phyloP scores from a whole-genome alignment of 2,113 vertebrate species.

The Astur gentilis region DNA sequence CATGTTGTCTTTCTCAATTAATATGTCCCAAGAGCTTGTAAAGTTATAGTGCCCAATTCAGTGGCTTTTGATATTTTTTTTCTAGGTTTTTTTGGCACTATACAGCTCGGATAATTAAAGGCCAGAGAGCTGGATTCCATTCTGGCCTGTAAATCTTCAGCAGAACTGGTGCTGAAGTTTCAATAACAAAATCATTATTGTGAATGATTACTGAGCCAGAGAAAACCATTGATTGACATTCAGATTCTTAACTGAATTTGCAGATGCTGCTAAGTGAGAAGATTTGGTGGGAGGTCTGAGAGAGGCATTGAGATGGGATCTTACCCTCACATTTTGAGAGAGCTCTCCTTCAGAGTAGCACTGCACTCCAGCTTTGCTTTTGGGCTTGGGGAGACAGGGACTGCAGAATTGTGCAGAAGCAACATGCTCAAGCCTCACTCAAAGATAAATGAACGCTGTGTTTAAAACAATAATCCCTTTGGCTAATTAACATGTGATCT shows the following conservation, averaged over 20 bases:
- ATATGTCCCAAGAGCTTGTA: neutral
- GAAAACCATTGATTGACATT: slow-evolving; percentile 58
- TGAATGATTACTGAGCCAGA: slow-evolving; percentile 64
- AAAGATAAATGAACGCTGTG: neutral
- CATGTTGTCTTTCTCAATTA: neutral
- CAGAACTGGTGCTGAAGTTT: slow-evolving; percentile 50
- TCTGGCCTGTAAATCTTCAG: slow-evolving; percentile 56
- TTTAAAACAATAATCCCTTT: slow-evolving; percentile 29
- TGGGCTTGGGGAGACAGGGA: neutral
- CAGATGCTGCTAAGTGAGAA: slow-evolving; percentile 45
- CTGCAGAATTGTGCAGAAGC: neutral
- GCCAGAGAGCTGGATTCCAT: slow-evolving; percentile 35
- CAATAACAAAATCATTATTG: slow-evolving; percentile 62
- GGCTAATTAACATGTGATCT: neutral
- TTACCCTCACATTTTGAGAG: slow-evolving; percentile 12
- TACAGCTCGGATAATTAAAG: slow-evolving; percentile 43
- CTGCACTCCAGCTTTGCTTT: neutral
- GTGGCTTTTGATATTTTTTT: neutral
- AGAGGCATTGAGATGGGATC: neutral
- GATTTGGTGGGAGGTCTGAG: slow-evolving; percentile 50
- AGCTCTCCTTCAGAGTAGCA: neutral
- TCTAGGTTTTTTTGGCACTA: neutral
- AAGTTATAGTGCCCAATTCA: neutral
- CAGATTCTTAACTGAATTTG: slow-evolving; percentile 56
- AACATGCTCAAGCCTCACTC: neutral